These are phyloP conservation scores for Carettochelys insculpta DNA, from an alignment of 2,113 vertebrate genomes.

Conservation along the genomic window DNA sequence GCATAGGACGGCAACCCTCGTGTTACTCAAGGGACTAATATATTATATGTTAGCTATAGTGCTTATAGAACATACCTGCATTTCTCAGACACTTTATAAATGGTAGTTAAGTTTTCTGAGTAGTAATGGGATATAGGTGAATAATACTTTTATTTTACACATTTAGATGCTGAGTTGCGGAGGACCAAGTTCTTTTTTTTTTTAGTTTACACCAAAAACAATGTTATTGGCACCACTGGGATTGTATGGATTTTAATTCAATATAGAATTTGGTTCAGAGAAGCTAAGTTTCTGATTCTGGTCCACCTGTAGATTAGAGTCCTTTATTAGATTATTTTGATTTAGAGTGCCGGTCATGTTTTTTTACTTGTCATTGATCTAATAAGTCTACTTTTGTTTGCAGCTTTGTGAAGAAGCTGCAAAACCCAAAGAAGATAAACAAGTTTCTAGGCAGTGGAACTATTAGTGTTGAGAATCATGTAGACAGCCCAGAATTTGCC, in stretches of 20 bases:
- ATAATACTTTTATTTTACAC: neutral
- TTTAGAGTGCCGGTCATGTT: fast-evolving
- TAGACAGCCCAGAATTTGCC: neutral
- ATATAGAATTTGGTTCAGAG: fast-evolving
- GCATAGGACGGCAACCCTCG: too few relatives aligned
- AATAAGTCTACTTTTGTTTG: too few relatives aligned
- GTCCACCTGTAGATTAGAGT: neutral
- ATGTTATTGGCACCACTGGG: fast-evolving
- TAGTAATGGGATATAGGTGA: neutral
- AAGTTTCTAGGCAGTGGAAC: neutral
- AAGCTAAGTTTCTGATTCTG: fast-evolving
- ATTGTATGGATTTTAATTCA: fast-evolving
- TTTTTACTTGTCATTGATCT: too few relatives aligned
- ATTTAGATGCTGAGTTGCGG: fast-evolving
- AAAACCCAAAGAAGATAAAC: neutral
- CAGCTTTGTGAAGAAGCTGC: neutral
- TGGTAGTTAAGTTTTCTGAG: too few relatives aligned
- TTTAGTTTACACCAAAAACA: neutral
- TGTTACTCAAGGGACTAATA: too few relatives aligned
- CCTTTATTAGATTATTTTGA: fast-evolving
- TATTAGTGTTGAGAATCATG: neutral
- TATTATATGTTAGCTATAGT: neutral
- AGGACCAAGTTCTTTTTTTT: fast-evolving
- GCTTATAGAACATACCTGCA: neutral
- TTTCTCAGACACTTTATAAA: neutral